These are phyloP conservation scores for Anableps anableps DNA, from an alignment of 2,797 vertebrate species.

Conservation along the genomic window DNA sequence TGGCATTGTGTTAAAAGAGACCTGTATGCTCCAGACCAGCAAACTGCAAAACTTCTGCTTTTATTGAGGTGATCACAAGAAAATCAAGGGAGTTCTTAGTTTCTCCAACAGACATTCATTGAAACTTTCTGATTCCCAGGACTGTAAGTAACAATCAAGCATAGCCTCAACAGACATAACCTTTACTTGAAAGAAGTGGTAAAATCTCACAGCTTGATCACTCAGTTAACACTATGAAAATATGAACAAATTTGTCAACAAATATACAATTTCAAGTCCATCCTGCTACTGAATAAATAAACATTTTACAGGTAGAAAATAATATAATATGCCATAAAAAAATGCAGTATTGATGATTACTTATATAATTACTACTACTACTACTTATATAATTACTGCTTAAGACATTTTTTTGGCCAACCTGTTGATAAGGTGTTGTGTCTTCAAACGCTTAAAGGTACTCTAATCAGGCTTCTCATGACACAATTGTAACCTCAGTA, in stretches of 20 bases:
- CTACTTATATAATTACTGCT: no score
- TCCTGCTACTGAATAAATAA: neutral
- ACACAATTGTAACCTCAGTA: neutral
- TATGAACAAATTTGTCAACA: neutral
- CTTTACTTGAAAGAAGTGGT: neutral
- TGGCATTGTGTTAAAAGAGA: neutral
- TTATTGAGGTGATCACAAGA: neutral
- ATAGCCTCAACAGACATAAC: neutral
- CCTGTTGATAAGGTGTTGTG: neutral
- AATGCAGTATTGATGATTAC: neutral
- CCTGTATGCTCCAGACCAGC: neutral
- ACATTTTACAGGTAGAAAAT: no score
- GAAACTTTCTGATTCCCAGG: neutral
- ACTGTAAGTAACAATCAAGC: neutral
- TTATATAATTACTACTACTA: no score
- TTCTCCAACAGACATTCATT: neutral
- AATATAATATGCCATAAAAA: no score
- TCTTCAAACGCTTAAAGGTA: neutral
- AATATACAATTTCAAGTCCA: neutral
- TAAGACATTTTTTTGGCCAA: neutral
- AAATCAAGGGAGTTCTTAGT: neutral
- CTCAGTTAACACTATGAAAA: neutral
- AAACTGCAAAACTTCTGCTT: neutral
- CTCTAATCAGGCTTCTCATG: neutral
- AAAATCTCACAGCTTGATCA: neutral